Base-by-base conservation (phyloP, 2,888 invertebrate genomes). In the Byasa hedistus region DNA sequence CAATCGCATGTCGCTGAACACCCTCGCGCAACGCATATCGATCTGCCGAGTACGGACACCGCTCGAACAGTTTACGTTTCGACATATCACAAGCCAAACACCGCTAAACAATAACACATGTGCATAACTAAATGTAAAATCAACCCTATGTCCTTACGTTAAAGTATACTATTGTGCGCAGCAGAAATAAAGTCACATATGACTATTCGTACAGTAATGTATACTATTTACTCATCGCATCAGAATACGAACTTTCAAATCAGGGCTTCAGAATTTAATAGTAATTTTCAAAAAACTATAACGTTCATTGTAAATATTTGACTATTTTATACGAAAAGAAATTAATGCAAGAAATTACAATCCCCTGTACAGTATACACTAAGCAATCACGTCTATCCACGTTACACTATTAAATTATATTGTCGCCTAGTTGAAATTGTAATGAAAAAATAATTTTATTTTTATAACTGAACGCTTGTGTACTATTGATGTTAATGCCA, bases 41-140 rank as follows among this genome's bases (percentile, higher is more conserved):
- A 92, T 92, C 92, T 91, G 66, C 62, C 63, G 55, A 67, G 62
- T 58, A 91, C 85, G 89, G 90, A 89, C 87, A 84, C 79, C 82
- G 87, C 86, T 86, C 86, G 84, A 89, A 87, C 85, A 86, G 88
- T 87, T 89, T 87, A 89, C 88, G 85, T 89, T 90, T 91, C 91
- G 90, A 91, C 91, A 90, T 91, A 91, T 91, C 91, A 89, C 91
- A 89, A 83, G 85, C 88, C 88, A 89, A 90, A 89, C 88, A 89
- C 83, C 82, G 86, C 83, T 88, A 88, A 90, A 91, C 89, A 91
- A 90, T 89, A 89, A 88, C 85, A 87, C 84, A 84, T 85, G 85
- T 71, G 65, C 22, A 51, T 19, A 23, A 3, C 4, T 8, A 70
- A 74, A 36, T 19, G 59, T 0, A 81, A 76, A 72, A 74, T 73